These are phyloP conservation scores for Seriola rivoliana DNA, from an alignment of 2,113 vertebrate genomes.

Conservation along the genomic window DNA sequence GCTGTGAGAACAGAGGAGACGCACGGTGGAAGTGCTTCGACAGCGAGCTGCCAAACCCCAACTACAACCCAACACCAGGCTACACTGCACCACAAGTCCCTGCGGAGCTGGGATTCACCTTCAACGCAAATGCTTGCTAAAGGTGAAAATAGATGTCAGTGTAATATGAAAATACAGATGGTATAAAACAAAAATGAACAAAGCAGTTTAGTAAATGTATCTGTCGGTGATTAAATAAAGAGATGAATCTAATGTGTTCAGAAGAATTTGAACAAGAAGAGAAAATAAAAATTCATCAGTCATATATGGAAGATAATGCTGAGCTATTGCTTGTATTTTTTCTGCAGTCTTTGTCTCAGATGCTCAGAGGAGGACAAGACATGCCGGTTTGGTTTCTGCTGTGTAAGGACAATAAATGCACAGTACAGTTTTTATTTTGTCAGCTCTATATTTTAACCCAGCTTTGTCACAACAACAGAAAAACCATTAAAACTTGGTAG, in stretches of 20 bases:
- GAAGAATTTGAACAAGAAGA: background rate
- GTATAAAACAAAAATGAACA: too few relatives aligned
- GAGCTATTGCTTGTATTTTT: background rate
- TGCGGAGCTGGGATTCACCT: slow-evolving; percentile 51
- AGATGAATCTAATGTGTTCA: background rate
- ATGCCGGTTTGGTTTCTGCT: slow-evolving; percentile 11
- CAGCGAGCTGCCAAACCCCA: slow-evolving; percentile 60
- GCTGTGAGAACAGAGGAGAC: slow-evolving; percentile 56
- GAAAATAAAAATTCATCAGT: background rate
- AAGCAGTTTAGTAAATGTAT: background rate
- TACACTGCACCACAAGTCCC: slow-evolving; percentile 48
- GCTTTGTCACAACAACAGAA: background rate
- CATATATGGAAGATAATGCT: background rate
- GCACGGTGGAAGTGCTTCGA: slow-evolving; percentile 73
- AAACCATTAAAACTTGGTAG: background rate
- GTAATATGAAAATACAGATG: background rate
- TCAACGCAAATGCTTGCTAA: slow-evolving; percentile 53
- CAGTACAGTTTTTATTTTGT: background rate
- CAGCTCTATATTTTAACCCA: slow-evolving; percentile 15
- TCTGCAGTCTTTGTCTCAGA: slow-evolving; percentile 15
- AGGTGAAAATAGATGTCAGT: background rate
- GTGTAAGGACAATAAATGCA: background rate
- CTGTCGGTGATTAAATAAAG: background rate
- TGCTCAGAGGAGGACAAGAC: background rate
- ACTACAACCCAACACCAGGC: slow-evolving; percentile 52